These are phyloP conservation scores for Pseudococcus longispinus DNA, from an alignment of 2,888 invertebrate genomes.

Conservation along the genomic window DNA sequence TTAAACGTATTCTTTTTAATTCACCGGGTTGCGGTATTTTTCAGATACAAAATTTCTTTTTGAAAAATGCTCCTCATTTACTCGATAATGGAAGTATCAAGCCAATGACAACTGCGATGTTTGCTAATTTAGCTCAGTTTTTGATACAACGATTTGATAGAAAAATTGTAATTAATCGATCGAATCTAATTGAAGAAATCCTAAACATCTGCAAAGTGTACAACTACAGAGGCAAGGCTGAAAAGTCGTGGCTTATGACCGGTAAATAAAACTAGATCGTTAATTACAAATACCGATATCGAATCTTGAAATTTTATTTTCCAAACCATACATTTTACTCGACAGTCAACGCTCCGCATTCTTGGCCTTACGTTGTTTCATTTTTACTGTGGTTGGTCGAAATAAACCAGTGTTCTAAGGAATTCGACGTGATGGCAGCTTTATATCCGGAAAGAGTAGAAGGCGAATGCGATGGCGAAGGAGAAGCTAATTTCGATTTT, in stretches of 20 bases:
- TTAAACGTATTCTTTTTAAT: not conserved
- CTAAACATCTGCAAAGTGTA: conserved; percentile 56
- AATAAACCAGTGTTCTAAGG: conserved; percentile 50
- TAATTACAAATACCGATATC: not conserved
- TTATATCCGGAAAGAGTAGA: conserved; percentile 56
- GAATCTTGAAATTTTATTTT: not conserved
- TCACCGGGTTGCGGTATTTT: not conserved
- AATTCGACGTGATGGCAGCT: conserved; percentile 50
- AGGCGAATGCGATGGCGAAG: conserved; percentile 43
- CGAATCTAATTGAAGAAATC: conserved; percentile 57
- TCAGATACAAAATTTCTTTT: conserved; percentile 46
- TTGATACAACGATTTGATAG: conserved; percentile 54
- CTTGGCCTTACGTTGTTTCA: conserved; percentile 58
- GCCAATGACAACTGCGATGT: conserved; percentile 58
- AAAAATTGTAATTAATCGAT: conserved; percentile 52
- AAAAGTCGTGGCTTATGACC: conserved; percentile 58
- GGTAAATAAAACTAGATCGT: conserved; percentile 48
- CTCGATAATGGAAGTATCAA: conserved; percentile 57
- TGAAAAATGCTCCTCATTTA: not conserved
- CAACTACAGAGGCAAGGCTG: conserved; percentile 58
- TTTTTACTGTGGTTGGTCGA: conserved; percentile 58
- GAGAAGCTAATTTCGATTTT: conserved; percentile 47
- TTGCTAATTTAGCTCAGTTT: conserved; percentile 57
- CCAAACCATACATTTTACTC: not conserved
- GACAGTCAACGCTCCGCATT: conserved; percentile 58